Evolutionary conservation across 2,797 vertebrate genomes (phyloP).

Genomic region (Cercopithecus hamlyni): DNA sequence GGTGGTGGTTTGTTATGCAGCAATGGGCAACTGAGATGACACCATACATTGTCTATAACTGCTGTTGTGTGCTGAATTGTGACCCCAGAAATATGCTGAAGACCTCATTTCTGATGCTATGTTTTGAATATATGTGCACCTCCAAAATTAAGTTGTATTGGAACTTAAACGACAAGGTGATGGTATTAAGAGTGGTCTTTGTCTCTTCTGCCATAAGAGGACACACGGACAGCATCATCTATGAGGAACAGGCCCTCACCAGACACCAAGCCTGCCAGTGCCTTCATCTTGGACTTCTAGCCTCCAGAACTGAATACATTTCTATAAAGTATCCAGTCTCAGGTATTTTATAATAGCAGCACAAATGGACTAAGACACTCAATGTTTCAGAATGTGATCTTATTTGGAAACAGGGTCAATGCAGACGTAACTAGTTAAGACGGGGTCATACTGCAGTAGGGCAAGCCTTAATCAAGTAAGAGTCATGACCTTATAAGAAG

Average conservation of each 20-base stretch:
- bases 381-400: background rate
- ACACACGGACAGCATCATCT: background rate
- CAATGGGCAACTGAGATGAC: background rate
- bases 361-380: background rate
- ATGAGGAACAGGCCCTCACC: background rate
- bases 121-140: background rate
- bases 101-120: background rate
- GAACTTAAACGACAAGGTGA: background rate
- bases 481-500: background rate
- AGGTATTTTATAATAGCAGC: background rate
- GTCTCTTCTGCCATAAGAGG: background rate
- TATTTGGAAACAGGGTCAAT: background rate
- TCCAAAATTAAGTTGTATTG: background rate
- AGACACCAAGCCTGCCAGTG: background rate
- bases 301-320: too few relatives aligned
- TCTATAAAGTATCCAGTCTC: background rate
- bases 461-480: background rate
- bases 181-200: too few relatives aligned
- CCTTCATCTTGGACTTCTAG: background rate
- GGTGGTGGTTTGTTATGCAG: background rate
- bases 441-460: background rate
- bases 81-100: accelerated
- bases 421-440: background rate
- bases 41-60: background rate
- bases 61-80: background rate